Conservation (phyloP, 2,888 invertebrate species). For the Liodrosophila aerea region DNA sequence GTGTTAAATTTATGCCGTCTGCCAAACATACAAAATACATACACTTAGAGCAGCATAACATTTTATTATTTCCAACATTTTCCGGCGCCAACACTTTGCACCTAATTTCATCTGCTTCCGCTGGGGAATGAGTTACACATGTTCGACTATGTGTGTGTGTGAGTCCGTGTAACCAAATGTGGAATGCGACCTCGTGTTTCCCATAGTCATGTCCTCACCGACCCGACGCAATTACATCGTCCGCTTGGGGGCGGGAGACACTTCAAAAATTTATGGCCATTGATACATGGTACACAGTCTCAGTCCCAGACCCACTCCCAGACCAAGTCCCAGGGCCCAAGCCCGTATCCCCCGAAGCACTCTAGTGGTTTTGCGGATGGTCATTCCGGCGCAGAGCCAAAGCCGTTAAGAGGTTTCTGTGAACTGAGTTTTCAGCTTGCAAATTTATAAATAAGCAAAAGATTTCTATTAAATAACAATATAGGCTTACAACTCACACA, state of each 20-base stretch:
- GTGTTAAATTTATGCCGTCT: constrained; percentile 43
- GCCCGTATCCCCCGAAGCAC: constrained; percentile 14
- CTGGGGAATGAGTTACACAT: constrained; percentile 7
- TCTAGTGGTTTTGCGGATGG: constrained; percentile 24
- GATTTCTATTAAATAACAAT: too few species aligned
- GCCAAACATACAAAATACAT: constrained; percentile 20
- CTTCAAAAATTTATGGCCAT: constrained; percentile 57
- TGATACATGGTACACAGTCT: constrained; percentile 31
- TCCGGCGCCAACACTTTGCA: constrained; percentile 57
- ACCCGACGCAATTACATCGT: constrained; percentile 38
- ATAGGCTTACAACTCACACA: background rate
- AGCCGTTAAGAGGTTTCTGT: background rate
- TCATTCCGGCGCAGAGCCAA: constrained; percentile 29
- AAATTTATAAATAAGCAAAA: too few species aligned
- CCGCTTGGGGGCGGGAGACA: constrained; percentile 27
- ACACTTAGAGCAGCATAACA: constrained; percentile 45
- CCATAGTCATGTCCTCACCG: constrained; percentile 8
- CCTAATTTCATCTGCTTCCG: constrained; percentile 58
- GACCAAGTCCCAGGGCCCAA: constrained; percentile 1
- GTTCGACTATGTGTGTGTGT: background rate
- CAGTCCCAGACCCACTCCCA: background rate
- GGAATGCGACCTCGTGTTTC: constrained; percentile 11
- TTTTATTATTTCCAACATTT: constrained; percentile 45
- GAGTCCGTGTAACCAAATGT: background rate
- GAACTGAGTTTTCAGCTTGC: background rate